Conservation (phyloP, 1,140 invertebrate species). For the Holotrichia oblita region DNA sequence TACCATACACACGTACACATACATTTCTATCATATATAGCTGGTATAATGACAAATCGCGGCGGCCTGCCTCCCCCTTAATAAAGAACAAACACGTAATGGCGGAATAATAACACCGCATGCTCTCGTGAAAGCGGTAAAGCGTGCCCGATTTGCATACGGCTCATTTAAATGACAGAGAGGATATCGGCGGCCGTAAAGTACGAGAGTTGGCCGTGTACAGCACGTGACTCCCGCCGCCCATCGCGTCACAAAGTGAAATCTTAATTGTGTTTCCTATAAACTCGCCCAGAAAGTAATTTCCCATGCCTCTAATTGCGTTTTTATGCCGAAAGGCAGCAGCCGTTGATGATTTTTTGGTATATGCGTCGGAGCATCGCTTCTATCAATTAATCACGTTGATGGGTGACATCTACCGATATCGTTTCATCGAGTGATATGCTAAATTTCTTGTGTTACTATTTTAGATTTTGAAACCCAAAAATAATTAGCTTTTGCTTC, state of each 20-base stretch:
- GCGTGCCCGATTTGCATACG: slow-evolving; percentile 39
- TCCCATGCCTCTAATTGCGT: slow-evolving; percentile 20
- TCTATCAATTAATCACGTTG: too few relatives aligned
- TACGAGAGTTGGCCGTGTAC: background rate
- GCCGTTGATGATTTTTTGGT: background rate
- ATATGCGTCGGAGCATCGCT: background rate
- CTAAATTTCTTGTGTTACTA: too few relatives aligned
- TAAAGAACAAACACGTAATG: slow-evolving; percentile 40
- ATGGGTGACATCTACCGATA: too few relatives aligned
- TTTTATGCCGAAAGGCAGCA: background rate
- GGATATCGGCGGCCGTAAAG: background rate
- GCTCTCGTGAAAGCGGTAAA: slow-evolving; percentile 30
- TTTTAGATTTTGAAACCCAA: too few relatives aligned
- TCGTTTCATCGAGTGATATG: too few relatives aligned
- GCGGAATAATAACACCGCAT: slow-evolving; percentile 37
- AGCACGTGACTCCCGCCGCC: background rate
- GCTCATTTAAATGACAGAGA: slow-evolving; percentile 38
- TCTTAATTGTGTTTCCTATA: slow-evolving; percentile 37
- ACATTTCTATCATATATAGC: background rate
- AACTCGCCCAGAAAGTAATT: slow-evolving; percentile 14
- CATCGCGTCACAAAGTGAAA: slow-evolving; percentile 19
- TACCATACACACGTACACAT: background rate
- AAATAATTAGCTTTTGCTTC: too few relatives aligned
- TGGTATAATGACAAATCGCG: slow-evolving; percentile 7
- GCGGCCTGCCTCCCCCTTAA: slow-evolving; percentile 17